A percentile compares a stretch with the other conserved stretches of the same genome.
Conservation (phyloP, 2,113 vertebrate species). For the Reinhardtius hippoglossoides region DNA sequence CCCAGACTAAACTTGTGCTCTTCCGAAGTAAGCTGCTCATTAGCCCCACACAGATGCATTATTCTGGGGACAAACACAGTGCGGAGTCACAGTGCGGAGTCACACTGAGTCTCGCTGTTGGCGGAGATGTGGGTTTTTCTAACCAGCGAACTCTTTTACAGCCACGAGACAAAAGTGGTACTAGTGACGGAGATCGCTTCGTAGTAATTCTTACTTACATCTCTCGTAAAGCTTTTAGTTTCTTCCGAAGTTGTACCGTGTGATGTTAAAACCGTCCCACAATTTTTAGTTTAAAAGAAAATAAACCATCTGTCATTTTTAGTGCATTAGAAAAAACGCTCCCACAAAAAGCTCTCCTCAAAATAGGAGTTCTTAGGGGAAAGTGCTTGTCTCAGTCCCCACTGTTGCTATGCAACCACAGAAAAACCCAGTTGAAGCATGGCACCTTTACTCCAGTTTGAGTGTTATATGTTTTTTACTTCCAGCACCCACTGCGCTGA, state of each 20-base stretch:
- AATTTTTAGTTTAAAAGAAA: neutral
- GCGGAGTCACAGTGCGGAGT: slow-evolving; percentile 15
- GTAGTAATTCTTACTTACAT: neutral
- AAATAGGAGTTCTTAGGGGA: slow-evolving; percentile 35
- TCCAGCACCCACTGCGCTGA: slow-evolving; percentile 20
- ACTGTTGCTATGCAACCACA: slow-evolving; percentile 70
- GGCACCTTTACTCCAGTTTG: slow-evolving; percentile 43
- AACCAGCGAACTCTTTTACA: slow-evolving; percentile 8
- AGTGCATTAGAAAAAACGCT: slow-evolving; percentile 11
- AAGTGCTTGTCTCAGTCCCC: slow-evolving; percentile 33
- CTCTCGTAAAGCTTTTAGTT: slow-evolving; percentile 16
- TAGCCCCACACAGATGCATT: slow-evolving; percentile 33
- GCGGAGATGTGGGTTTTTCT: slow-evolving; percentile 20
- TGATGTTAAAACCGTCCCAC: slow-evolving; percentile 7
- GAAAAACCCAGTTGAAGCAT: slow-evolving; percentile 39
- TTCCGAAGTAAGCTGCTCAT: slow-evolving; percentile 22
- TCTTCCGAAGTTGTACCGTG: neutral
- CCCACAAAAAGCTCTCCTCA: slow-evolving; percentile 35
- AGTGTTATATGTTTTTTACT: slow-evolving; percentile 4
- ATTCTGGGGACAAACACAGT: neutral
- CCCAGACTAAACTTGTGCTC: slow-evolving; percentile 9
- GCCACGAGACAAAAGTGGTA: neutral
- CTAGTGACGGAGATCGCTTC: slow-evolving; percentile 17
- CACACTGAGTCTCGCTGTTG: slow-evolving; percentile 9
- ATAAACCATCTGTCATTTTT: neutral